These are phyloP conservation scores for Varanus komodoensis DNA, from an alignment of 2,113 vertebrate species.

Conservation along the genomic window DNA sequence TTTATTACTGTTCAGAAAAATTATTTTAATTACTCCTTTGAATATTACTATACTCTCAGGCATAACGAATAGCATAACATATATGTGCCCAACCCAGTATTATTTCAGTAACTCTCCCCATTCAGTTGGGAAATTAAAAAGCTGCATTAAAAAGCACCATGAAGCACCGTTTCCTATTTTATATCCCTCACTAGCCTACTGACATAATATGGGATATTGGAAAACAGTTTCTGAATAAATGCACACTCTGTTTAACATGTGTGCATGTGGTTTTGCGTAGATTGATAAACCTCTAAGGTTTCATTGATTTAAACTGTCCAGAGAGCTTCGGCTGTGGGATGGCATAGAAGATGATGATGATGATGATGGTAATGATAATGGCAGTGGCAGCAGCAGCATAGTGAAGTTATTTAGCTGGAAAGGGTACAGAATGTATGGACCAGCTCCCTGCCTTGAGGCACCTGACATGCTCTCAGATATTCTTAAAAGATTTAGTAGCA, in stretches of 20 bases:
- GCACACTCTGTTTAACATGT: conserved; percentile 19
- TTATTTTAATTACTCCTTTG: conserved; percentile 68
- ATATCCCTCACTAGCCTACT: conserved; percentile 46
- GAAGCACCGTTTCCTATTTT: conserved; percentile 36
- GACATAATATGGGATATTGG: conserved; percentile 29
- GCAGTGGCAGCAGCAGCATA: background rate
- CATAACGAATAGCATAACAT: conserved; percentile 49
- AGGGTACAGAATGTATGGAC: background rate
- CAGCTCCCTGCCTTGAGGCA: background rate
- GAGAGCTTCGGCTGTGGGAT: too few relatives aligned
- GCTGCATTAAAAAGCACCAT: conserved; percentile 35
- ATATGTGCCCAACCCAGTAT: conserved; percentile 26
- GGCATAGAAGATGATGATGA: too few relatives aligned
- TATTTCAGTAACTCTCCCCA: conserved; percentile 61
- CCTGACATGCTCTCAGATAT: background rate
- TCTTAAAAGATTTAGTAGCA: background rate
- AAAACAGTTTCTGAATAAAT: conserved; percentile 34
- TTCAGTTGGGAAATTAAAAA: conserved; percentile 63
- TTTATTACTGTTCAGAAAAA: conserved; percentile 50
- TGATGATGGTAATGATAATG: too few relatives aligned
- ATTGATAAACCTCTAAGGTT: background rate
- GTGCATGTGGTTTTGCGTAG: conserved; percentile 3
- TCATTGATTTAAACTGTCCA: background rate
- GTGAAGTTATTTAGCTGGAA: background rate
- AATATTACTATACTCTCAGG: conserved; percentile 49